Evolutionary conservation across 2,888 invertebrate genomes (phyloP), one percentile per base, ranked within the genome.

Genomic region (Vanessa cardui): DNA sequence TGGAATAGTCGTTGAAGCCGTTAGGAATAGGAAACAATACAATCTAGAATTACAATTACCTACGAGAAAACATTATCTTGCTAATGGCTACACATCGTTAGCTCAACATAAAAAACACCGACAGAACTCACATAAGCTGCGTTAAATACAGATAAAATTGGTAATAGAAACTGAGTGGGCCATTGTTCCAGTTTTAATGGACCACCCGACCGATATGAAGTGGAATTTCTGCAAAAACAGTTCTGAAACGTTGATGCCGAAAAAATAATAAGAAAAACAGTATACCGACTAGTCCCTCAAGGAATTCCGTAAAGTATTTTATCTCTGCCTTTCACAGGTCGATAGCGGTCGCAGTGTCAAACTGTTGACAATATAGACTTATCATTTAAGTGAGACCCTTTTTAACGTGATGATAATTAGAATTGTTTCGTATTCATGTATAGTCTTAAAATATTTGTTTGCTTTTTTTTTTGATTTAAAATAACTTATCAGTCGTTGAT

Each of bases 221-320:
- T 80, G 86, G 80, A 80, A 78, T 82, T 78, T 80, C 78, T 78
- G 89, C 91, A 89, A 90, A 91, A 90, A 89, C 88, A 73, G 75
- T 78, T 81, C 73, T 75, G 80, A 84, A 84, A 83, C 80, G 82
- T 80, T 82, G 83, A 80, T 83, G 79, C 78, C 79, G 79, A 83
- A 89, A 90, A 89, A 90, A 87, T 80, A 79, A 84, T 77, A 81
- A 76, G 87, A 89, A 88, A 87, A 88, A 83, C 82, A 72, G 76
- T 84, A 86, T 86, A 86, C 84, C 81, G 85, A 88, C 87, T 88
- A 86, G 85, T 85, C 84, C 84, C 83, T 85, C 83, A 79, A 80
- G 78, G 90, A 89, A 91, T 91, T 90, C 87, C 87, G 88, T 86
- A 86, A 86, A 87, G 86, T 80, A 87, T 89, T 89, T 91, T 91